Evolutionary conservation across 2,113 vertebrate species (phyloP).

Genomic region (Anolis carolinensis): DNA sequence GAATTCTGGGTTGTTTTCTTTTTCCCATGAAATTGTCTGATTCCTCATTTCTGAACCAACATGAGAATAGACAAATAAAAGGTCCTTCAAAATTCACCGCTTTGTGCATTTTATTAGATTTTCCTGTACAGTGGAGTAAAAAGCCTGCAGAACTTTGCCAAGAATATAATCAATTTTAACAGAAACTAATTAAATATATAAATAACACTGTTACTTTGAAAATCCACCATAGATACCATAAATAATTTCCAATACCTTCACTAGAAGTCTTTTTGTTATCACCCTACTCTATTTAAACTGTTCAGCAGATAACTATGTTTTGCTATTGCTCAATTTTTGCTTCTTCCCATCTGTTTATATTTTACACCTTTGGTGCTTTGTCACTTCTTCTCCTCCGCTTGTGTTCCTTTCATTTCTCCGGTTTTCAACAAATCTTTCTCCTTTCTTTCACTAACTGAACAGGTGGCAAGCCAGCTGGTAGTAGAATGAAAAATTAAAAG

Average conservation of each 20-base stretch:
- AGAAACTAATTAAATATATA: background rate
- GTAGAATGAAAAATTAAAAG: background rate
- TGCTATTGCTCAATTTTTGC: background rate
- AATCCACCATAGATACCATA: background rate
- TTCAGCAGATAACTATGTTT: background rate
- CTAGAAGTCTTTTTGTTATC: background rate
- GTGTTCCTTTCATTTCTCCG: slow-evolving; percentile 3
- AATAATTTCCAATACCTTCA: background rate
- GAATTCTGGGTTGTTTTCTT: background rate
- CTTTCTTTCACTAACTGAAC: slow-evolving; percentile 10
- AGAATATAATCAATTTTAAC: background rate
- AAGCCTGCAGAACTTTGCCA: background rate
- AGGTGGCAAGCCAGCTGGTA: slow-evolving; percentile 20
- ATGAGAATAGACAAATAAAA: background rate
- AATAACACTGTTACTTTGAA: slow-evolving; percentile 17
- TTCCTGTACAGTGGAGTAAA: background rate
- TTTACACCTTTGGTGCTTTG: slow-evolving; percentile 2
- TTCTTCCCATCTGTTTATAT: background rate
- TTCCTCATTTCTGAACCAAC: background rate
- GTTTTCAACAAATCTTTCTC: background rate
- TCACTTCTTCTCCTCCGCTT: slow-evolving; percentile 21
- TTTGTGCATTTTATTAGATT: background rate
- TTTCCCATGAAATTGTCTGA: background rate
- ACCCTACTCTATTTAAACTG: background rate
- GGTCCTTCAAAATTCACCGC: background rate